These are phyloP conservation scores for Andrena bucephala DNA, from an alignment of 2,888 invertebrate species.

Conservation along the genomic window DNA sequence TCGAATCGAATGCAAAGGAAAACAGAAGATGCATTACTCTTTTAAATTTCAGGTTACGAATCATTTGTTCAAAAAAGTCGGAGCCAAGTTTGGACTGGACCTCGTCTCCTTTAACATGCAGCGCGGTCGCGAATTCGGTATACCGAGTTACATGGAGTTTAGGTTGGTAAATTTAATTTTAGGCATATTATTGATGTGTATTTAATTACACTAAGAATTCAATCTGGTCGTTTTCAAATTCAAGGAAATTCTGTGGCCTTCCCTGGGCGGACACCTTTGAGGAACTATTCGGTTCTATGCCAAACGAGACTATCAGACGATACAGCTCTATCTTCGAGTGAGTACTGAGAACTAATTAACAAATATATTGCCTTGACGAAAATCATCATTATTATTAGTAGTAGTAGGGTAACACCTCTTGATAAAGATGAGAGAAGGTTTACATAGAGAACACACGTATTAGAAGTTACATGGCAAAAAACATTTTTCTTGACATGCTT, in stretches of 20 bases:
- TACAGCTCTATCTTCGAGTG: constrained; percentile 94
- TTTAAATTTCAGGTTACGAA: constrained; percentile 91
- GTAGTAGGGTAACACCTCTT: no score
- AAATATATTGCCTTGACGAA: no score
- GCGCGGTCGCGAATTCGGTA: constrained; percentile 95
- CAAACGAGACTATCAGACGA: constrained; percentile 93
- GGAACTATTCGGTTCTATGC: constrained; percentile 94
- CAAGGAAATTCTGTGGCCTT: constrained; percentile 94
- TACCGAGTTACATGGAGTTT: constrained; percentile 97
- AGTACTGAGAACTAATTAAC: constrained; percentile 72
- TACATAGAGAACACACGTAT: no score
- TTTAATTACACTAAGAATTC: neutral
- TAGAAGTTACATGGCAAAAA: no score
- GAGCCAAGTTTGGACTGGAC: constrained; percentile 94
- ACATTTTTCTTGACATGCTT: no score
- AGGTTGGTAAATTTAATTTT: constrained; percentile 81
- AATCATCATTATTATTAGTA: no score
- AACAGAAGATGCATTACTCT: neutral
- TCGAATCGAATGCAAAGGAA: no score
- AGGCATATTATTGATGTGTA: no score
- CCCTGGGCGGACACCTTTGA: constrained; percentile 92
- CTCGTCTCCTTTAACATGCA: constrained; percentile 97
- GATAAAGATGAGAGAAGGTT: no score
- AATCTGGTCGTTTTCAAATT: constrained; percentile 36
- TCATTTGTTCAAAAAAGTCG: constrained; percentile 94